Evolutionary conservation across 2,888 invertebrate genomes (phyloP), one percentile per base, ranked within the genome.

Genomic region (Acronicta alni): DNA sequence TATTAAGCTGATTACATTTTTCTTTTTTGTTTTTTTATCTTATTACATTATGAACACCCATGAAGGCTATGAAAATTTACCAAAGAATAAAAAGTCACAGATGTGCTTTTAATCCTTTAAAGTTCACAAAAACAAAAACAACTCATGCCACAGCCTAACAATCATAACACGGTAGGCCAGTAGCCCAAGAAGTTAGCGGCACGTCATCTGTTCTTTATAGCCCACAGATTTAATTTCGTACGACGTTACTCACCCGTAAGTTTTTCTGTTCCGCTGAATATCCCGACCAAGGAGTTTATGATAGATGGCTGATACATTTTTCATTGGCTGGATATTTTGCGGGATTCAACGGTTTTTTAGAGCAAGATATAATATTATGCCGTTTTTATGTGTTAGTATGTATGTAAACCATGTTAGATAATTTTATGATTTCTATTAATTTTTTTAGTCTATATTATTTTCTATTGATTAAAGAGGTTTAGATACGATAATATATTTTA

Each of bases 151-250:
- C 48, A 62, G 37, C 9, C 43, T 48, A 45, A 35, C 44, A 37
- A n/a, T n/a, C n/a, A n/a, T n/a, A 26, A 10, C 38, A 35, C 38
- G 5, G 17, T 47, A 37, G 26, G 30, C 26, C 54, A 67, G 46
- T n/a, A 55, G 26, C 18, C 30, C 46, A 77, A 81, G 80, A 82
- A 85, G 80, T 84, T 84, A 78, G 79, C 69, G 77, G 74, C 70
- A 82, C 91, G 91, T 89, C 92, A 92, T 91, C 89, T 93, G 92
- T 87, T 85, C 88, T 90, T 92, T 92, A 93, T 92, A 82, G 91
- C 90, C 77, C 72, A 68, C 71, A 84, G 87, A 88, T 92, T 93
- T 92, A 91, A 93, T 93, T 93, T 90, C 89, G 89, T 81, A 82
- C 85, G 88, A 91, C 92, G 91, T 93, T 92, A 91, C 89, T 92